Evolutionary conservation across 2,113 vertebrate species (phyloP), one percentile per base, ranked within the genome.

Genomic region (Chloebia gouldiae): DNA sequence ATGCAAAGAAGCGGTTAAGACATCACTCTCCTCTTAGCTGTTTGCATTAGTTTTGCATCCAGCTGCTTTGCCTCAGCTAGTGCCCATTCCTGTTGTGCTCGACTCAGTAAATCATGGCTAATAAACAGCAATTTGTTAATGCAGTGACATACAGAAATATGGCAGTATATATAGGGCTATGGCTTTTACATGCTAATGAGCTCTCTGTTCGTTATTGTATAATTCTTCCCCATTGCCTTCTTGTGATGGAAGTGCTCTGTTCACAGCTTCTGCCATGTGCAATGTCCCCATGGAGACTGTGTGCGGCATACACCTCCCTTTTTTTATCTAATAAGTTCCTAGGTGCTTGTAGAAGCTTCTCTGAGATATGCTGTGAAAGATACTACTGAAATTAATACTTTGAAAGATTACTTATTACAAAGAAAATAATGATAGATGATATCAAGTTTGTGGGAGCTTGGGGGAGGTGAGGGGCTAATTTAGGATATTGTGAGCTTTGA

Each of bases 91-190:
- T 95, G 88, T 81, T 90, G 71, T 61, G 68, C 88, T 95, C 9
- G 0, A 60, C 65, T 92, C 96, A 81, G 91, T 97, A 97, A 97
- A 97, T 97, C 95, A 93, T 28, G 61, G 80, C 92, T 95, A 97
- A 97, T 97, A 97, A 96, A 96, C 90, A 95, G 86, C 92, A 77
- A 97, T 96, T 97, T 95, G 82, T 97, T 97, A 96, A 96, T 93
- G 79, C 42, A 10, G 70, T 7, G 39, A 77, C 35, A 19, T 81
- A 57, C 71, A 82, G 83, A 93, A 95, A 95, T 89, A 82, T 89
- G 88, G 66, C 94, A 84, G 40, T 35, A 59, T 91, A 57, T 96
- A 64, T 12, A 47, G 91, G 40, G 85, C 77, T 88, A 94, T 90
- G 69, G 50, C 42, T 96, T 96, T 96, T 91, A 61, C 95, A 96